phyloP scores from a whole-genome alignment of 2,888 invertebrate species.

The Lampropteryx suffumata region DNA sequence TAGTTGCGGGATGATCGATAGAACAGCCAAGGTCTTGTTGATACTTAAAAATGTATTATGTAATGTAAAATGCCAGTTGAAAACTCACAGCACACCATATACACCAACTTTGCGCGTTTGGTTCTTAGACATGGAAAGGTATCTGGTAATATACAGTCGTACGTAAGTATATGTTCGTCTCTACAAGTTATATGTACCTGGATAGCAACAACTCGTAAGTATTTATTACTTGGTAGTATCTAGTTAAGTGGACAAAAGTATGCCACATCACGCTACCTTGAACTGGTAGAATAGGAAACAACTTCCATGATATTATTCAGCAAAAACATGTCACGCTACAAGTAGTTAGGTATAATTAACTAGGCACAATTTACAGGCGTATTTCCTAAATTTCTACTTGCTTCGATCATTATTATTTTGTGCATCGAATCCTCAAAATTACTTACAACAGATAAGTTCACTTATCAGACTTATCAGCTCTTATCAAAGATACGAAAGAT shows the following conservation, averaged over 20 bases:
- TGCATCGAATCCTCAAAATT: constrained; percentile 28
- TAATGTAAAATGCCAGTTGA: neutral
- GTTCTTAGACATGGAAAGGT: too few species aligned
- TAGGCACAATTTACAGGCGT: neutral
- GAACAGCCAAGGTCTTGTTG: constrained; percentile 10
- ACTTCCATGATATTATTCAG: neutral
- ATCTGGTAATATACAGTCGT: too few species aligned
- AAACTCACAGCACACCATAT: too few species aligned
- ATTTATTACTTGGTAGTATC: too few species aligned
- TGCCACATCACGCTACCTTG: constrained; percentile 3
- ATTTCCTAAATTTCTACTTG: neutral
- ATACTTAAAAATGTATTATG: neutral
- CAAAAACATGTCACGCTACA: neutral
- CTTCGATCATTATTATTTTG: constrained; percentile 7
- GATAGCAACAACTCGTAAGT: too few species aligned
- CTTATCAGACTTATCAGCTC: constrained; percentile 31
- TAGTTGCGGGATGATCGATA: constrained; percentile 12
- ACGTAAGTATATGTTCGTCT: too few species aligned
- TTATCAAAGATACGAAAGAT: constrained; percentile 65
- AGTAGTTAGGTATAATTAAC: neutral
- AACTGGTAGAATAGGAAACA: neutral
- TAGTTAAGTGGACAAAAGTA: neutral
- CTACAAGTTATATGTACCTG: too few species aligned
- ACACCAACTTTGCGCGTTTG: too few species aligned
- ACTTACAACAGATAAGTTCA: constrained; percentile 47